A percentile compares a stretch with the other conserved stretches of the same genome.
phyloP scores from a whole-genome alignment of 2,797 vertebrate species.

The Crenichthys baileyi region DNA sequence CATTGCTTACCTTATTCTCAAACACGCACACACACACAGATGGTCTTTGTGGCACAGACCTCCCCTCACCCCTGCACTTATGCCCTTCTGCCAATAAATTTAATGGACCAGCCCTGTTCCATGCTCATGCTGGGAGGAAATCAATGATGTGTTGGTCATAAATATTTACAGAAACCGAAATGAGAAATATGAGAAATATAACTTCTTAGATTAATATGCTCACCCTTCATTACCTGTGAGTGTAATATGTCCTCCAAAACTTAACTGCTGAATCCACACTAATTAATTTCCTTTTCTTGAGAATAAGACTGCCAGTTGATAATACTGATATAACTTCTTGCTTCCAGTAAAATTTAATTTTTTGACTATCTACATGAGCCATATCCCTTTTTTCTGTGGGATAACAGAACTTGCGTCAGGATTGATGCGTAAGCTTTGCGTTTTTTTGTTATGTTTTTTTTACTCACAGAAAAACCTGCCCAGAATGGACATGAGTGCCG shows the following conservation, averaged over 20 bases:
- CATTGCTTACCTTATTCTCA: neutral
- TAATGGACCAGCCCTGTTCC: slow-evolving; percentile 56
- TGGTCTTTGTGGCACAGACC: slow-evolving; percentile 59
- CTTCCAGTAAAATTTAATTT: neutral
- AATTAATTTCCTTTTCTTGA: neutral
- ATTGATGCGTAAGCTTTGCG: neutral
- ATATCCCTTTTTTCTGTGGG: no score
- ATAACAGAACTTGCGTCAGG: neutral
- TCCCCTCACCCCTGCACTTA: slow-evolving; percentile 63
- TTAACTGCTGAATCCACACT: neutral
- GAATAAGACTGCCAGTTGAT: neutral
- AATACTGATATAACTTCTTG: neutral
- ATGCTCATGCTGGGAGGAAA: slow-evolving; percentile 64
- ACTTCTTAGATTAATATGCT: slow-evolving; percentile 3
- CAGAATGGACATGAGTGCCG: slow-evolving; percentile 98
- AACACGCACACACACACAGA: slow-evolving; percentile 43
- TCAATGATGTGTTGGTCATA: slow-evolving; percentile 70
- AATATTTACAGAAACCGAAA: slow-evolving; percentile 74
- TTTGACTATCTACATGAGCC: neutral
- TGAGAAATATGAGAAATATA: slow-evolving; percentile 56
- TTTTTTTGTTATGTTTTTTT: neutral
- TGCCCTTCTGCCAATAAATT: slow-evolving; percentile 69
- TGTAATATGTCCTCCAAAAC: neutral
- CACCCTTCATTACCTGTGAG: neutral
- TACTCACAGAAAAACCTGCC: slow-evolving; percentile 98